These are phyloP conservation scores for Rhogogaster chlorosoma DNA, from an alignment of 2,888 invertebrate genomes.

Conservation along the genomic window DNA sequence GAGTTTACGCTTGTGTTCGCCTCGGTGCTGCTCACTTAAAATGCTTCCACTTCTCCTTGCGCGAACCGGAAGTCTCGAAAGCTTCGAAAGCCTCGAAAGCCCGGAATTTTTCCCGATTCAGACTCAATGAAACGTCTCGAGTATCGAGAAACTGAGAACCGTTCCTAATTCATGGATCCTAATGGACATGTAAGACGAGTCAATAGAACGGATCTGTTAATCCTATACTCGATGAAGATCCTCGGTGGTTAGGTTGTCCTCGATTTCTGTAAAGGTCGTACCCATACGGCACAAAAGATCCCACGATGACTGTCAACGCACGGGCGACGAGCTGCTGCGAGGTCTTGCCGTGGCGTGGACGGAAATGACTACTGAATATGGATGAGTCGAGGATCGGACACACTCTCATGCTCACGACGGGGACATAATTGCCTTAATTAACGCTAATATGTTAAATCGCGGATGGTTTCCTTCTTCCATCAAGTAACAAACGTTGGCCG, in stretches of 20 bases:
- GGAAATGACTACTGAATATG: constrained; percentile 76
- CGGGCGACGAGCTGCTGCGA: constrained; percentile 28
- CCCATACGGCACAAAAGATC: constrained; percentile 56
- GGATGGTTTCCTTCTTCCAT: constrained; percentile 75
- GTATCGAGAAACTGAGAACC: background rate
- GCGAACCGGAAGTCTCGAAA: background rate
- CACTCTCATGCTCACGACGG: constrained; percentile 76
- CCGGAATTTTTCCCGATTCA: background rate
- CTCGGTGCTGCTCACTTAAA: constrained; percentile 13
- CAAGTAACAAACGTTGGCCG: constrained; percentile 52
- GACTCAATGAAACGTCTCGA: background rate
- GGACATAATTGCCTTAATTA: constrained; percentile 78
- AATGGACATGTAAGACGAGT: background rate
- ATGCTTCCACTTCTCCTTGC: background rate
- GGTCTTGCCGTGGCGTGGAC: constrained; percentile 58
- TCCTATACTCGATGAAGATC: background rate
- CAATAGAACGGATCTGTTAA: background rate
- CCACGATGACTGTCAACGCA: constrained; percentile 68
- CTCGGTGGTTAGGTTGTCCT: constrained; percentile 61
- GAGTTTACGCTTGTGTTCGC: constrained; percentile 53
- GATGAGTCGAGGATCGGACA: constrained; percentile 75
- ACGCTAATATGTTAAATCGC: constrained; percentile 78
- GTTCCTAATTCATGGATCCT: background rate
- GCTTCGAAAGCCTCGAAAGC: background rate
- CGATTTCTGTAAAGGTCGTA: constrained; percentile 58